Conservation (phyloP, 1,140 invertebrate species). For the Harlomillsia oculata region DNA sequence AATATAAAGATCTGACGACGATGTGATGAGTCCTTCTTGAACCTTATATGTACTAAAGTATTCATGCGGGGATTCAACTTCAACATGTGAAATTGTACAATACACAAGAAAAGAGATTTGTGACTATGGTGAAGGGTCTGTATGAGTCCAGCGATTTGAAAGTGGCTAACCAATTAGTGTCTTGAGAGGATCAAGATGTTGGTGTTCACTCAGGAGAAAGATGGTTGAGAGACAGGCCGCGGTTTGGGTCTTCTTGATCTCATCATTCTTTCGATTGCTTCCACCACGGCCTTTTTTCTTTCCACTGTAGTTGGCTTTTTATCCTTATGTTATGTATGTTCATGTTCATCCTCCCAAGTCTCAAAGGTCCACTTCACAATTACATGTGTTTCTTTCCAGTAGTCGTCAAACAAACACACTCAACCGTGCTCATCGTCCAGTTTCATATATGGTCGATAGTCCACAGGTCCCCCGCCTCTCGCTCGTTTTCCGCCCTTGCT, state of each 20-base stretch:
- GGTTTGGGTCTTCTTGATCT: background rate
- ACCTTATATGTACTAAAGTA: too few species aligned
- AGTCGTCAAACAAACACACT: constrained; percentile 12
- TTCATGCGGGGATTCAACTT: too few species aligned
- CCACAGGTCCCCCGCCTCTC: background rate
- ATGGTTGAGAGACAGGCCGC: background rate
- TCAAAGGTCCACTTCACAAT: constrained; percentile 6
- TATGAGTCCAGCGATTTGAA: too few species aligned
- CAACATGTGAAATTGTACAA: too few species aligned
- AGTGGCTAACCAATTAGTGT: constrained; percentile 11
- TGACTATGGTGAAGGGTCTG: too few species aligned
- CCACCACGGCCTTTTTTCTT: background rate
- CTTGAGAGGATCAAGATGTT: constrained; percentile 6
- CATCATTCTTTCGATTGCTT: background rate
- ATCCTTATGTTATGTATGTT: too few species aligned
- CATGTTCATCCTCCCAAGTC: background rate
- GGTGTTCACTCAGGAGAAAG: background rate
- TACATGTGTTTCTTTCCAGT: background rate
- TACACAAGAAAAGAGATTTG: too few species aligned
- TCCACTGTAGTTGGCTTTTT: background rate
- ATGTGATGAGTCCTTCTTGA: too few species aligned
- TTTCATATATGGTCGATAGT: too few species aligned
- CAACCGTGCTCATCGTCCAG: background rate
- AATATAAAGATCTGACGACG: too few species aligned
- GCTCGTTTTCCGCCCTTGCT: too few species aligned